These are phyloP conservation scores for Drosophila subpulchrella DNA, from an alignment of 1,140 invertebrate species.

Conservation along the genomic window DNA sequence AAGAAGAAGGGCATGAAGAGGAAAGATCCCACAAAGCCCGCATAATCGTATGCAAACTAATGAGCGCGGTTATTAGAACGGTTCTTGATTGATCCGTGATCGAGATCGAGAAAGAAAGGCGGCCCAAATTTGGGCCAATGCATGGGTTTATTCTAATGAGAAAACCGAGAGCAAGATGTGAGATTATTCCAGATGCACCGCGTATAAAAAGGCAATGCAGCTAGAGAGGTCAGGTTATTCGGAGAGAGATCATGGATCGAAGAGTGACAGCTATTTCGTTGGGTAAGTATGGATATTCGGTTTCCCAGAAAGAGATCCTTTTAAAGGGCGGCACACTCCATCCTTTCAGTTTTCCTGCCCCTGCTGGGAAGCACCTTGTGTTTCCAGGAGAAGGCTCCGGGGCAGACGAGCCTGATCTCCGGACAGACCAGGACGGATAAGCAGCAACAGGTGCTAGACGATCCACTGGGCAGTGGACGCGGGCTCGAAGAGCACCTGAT, in stretches of 20 bases:
- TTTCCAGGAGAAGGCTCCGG: constrained; percentile 67
- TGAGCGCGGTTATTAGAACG: constrained; percentile 39
- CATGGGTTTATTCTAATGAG: constrained; percentile 70
- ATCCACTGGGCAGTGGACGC: constrained; percentile 37
- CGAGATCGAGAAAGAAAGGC: constrained; percentile 30
- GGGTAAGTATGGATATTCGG: constrained; percentile 7
- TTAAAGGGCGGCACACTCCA: not conserved
- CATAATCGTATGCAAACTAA: constrained; percentile 42
- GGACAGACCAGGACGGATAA: constrained; percentile 57
- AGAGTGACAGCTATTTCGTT: constrained; percentile 26
- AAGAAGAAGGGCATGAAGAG: constrained; percentile 3
- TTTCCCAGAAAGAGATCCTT: no score
- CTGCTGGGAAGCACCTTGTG: constrained; percentile 23
- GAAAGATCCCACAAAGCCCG: constrained; percentile 23
- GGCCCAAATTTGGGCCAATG: constrained; percentile 49
- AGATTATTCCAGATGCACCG: constrained; percentile 46
- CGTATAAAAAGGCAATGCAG: constrained; percentile 51
- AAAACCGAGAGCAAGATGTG: constrained; percentile 48
- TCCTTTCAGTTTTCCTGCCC: constrained; percentile 42
- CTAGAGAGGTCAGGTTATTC: constrained; percentile 33
- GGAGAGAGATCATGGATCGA: constrained; percentile 29
- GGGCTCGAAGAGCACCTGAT: constrained; percentile 58
- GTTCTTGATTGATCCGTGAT: constrained; percentile 38
- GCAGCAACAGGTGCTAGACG: constrained; percentile 49
- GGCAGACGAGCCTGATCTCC: constrained; percentile 45